Percentiles rank a stretch among this genome's conserved stretches.
phyloP scores from a whole-genome alignment of 2,888 invertebrate genomes.

The Cepaea hortensis region DNA sequence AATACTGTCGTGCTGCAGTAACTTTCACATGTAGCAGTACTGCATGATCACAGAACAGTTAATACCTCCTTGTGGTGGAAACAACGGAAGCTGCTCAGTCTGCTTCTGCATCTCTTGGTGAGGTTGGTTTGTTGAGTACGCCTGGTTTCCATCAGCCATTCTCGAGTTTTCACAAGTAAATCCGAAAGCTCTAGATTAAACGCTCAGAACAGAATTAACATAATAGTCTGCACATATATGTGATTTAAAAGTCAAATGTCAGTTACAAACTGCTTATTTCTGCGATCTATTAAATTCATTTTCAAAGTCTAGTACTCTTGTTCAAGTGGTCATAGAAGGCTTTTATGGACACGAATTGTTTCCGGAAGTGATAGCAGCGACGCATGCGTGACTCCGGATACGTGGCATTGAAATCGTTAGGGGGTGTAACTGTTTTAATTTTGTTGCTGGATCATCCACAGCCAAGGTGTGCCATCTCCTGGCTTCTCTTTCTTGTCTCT shows the following conservation, averaged over 20 bases:
- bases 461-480: background rate
- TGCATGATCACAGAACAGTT: too few relatives aligned
- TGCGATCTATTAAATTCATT: constrained; percentile 28
- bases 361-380: constrained; percentile 53
- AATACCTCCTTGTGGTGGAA: constrained; percentile 32
- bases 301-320: background rate
- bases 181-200: background rate
- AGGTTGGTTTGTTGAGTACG: constrained; percentile 4
- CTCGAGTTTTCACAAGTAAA: background rate
- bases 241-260: background rate
- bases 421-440: constrained; percentile 44
- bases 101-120: background rate
- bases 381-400: constrained; percentile 55
- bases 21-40: too few relatives aligned
- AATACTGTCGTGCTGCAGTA: too few relatives aligned
- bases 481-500: too few relatives aligned
- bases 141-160: constrained; percentile 39
- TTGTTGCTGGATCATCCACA: background rate
- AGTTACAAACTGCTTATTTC: background rate
- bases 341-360: constrained; percentile 53
- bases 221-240: constrained; percentile 3
- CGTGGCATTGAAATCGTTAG: constrained; percentile 53
- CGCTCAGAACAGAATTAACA: constrained; percentile 8
- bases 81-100: constrained; percentile 24
- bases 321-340: constrained; percentile 45